Base-by-base conservation (phyloP, 2,888 invertebrate genomes). In the Temnothorax ravouxi region DNA sequence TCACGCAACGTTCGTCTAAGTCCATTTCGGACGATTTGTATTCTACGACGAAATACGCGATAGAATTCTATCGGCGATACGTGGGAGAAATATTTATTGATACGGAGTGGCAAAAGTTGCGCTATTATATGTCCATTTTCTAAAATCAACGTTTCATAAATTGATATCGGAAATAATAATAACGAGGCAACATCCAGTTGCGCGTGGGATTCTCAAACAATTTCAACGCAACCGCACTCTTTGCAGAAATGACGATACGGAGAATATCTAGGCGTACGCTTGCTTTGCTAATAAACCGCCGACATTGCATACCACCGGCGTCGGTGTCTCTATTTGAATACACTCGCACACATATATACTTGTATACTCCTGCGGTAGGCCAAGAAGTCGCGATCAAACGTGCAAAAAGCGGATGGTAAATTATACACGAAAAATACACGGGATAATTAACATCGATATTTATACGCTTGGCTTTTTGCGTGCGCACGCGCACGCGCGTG, bases 351-450 rank as follows among this genome's bases (percentile, higher is more conserved):
- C 21, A 38, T 34, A 34, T 34, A 6, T 34, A 34, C 34, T 34
- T 34, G 29, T 15, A 34, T 3, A 5, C 47, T 34, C 5, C 0
- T 3, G 59, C 38, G 47, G 47, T 59, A 71, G n/a, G 38, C 13
- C 38, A 25, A 59, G 47, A 71, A 71, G 79, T 79, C 59, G 21
- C 79, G 21, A 59, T 59, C 18, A 25, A 44, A 59, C 34, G 38
- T 59, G 47, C 59, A 61, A 79, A 72, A 79, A 61, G 47, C 25
- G 18, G 59, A 71, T n/a, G 47, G 47, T 79, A 72, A 79, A 62
- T 86, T 79, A 85, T 84, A 79, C 79, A 54, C 54, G 62, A 77
- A 79, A 69, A 79, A 64, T 75, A 34, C 54, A 44, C 8, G 9
- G 54, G 29, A 47, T 56, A 61, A 83, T 44, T 59, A 56, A 25